Conservation (phyloP, 2,888 invertebrate genomes). For the Muschampia staudingeri region DNA sequence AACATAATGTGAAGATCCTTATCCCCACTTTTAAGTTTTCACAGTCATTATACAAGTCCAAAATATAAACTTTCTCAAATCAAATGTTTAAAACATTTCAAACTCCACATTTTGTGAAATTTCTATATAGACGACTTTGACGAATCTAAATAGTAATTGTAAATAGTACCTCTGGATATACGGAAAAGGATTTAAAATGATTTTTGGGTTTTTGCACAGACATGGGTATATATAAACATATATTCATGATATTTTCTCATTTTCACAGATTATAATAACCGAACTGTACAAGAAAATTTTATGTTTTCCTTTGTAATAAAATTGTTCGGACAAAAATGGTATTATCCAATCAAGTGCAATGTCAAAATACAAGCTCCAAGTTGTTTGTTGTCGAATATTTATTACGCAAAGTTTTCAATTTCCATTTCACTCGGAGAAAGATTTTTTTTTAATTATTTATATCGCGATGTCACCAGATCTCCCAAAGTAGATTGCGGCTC, state of each 20-base stretch:
- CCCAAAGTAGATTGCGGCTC: conserved; percentile 46
- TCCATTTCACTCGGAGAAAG: conserved; percentile 32
- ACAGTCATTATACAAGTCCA: too few relatives aligned
- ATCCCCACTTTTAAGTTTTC: too few relatives aligned
- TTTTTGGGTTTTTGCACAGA: too few relatives aligned
- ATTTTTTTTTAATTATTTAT: conserved; percentile 52
- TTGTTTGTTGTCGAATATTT: conserved; percentile 17
- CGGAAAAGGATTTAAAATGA: too few relatives aligned
- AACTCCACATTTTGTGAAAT: too few relatives aligned
- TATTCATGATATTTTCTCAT: neutral
- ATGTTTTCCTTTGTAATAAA: neutral
- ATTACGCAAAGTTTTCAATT: conserved; percentile 50
- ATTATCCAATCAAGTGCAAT: neutral
- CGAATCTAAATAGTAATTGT: too few relatives aligned
- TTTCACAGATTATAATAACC: neutral
- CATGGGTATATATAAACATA: too few relatives aligned
- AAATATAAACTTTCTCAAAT: too few relatives aligned
- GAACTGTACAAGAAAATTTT: neutral
- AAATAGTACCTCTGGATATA: too few relatives aligned
- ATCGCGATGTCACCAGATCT: conserved; percentile 53
- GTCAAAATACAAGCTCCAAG: neutral
- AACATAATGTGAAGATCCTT: too few relatives aligned
- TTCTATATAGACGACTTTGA: too few relatives aligned
- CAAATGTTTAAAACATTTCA: too few relatives aligned
- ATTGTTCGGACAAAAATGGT: neutral